Conservation (phyloP, 2,888 invertebrate genomes). For the Leptopterna dolabrata region DNA sequence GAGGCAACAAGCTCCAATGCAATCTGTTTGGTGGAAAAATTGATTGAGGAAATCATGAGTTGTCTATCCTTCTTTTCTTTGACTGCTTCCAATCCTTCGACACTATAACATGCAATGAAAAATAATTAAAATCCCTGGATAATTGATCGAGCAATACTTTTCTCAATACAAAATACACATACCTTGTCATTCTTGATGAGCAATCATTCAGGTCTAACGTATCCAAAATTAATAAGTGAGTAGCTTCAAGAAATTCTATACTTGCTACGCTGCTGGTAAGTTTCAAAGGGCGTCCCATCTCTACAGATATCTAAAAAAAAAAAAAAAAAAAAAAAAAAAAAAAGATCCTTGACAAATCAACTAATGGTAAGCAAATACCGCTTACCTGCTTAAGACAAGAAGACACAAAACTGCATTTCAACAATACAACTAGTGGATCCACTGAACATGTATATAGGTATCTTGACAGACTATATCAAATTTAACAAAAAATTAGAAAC, state of each 20-base stretch:
- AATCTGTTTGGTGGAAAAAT: slow-evolving; percentile 58
- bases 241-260: slow-evolving; percentile 57
- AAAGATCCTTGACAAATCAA: no score
- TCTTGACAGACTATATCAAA: no score
- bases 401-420: no score
- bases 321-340: no score
- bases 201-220: slow-evolving; percentile 5
- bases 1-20: slow-evolving; percentile 43
- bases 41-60: slow-evolving; percentile 29
- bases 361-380: no score
- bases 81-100: not conserved
- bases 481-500: no score
- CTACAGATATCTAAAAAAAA: slow-evolving; percentile 59
- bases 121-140: not conserved
- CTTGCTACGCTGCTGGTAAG: slow-evolving; percentile 57
- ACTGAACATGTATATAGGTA: no score
- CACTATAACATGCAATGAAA: not conserved
- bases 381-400: no score
- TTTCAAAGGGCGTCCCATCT: slow-evolving; percentile 61
- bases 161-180: not conserved
- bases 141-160: not conserved
- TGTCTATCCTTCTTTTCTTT: slow-evolving; percentile 13
- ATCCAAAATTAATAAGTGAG: not conserved
- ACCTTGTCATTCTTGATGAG: not conserved
- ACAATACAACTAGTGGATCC: no score